Percentiles rank a stretch among this genome's conserved stretches.
Conservation (phyloP, 2,888 invertebrate genomes). For the Luperina testacea region DNA sequence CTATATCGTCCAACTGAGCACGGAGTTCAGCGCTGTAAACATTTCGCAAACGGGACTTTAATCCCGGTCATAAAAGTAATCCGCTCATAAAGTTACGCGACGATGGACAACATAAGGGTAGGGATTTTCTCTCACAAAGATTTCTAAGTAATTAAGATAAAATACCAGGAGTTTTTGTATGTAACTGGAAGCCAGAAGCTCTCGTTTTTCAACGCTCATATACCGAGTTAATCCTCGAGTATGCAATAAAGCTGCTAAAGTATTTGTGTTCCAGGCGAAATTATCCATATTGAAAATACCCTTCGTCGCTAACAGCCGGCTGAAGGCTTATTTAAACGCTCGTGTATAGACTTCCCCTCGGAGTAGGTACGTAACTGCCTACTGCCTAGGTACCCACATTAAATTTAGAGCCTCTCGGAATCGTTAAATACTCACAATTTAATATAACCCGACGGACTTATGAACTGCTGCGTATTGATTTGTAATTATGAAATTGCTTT, state of each 20-base stretch:
- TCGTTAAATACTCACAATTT: conserved; percentile 77
- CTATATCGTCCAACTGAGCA: conserved; percentile 74
- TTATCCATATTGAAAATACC: conserved; percentile 90
- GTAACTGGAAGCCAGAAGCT: conserved; percentile 80
- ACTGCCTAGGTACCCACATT: conserved; percentile 76
- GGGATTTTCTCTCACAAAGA: conserved; percentile 89
- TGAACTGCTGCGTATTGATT: conserved; percentile 79
- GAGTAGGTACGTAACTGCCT: conserved; percentile 75
- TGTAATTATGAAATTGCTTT: conserved; percentile 79
- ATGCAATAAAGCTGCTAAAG: conserved; percentile 89
- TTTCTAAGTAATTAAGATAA: conserved; percentile 90
- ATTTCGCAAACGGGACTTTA: conserved; percentile 88
- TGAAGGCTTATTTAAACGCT: conserved; percentile 86
- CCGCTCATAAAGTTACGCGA: conserved; percentile 89
- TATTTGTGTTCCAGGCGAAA: conserved; percentile 88
- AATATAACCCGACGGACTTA: conserved; percentile 75
- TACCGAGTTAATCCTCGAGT: conserved; percentile 88
- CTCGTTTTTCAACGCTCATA: conserved; percentile 88
- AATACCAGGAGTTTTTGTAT: conserved; percentile 87
- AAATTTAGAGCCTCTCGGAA: conserved; percentile 72
- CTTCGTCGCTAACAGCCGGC: conserved; percentile 86
- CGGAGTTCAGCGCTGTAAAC: conserved; percentile 85
- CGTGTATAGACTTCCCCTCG: conserved; percentile 76
- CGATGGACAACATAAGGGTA: conserved; percentile 90
- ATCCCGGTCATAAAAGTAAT: conserved; percentile 90